Evolutionary conservation across 1,140 invertebrate genomes (phyloP).

Genomic region (Bombus pascuorum): DNA sequence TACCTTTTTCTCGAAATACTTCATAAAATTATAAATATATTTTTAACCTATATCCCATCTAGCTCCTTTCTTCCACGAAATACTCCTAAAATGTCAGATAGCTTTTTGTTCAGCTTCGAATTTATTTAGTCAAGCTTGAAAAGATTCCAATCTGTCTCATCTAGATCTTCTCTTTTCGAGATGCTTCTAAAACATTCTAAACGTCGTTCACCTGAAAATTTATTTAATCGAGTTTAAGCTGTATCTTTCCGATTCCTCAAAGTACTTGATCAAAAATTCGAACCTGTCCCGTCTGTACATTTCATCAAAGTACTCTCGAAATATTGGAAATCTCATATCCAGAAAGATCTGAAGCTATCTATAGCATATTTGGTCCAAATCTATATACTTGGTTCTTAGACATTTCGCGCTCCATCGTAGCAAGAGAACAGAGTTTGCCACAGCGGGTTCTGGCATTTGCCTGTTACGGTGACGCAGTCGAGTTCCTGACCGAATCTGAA

Average conservation of each 20-base stretch:
- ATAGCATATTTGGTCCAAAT: background rate
- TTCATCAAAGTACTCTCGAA: background rate
- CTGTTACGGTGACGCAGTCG: conserved; percentile 29
- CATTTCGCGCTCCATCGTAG: background rate
- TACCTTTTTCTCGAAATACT: no score
- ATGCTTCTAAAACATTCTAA: background rate
- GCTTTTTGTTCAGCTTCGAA: no score
- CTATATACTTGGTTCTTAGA: background rate
- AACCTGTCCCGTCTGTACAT: background rate
- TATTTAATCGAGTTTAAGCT: background rate
- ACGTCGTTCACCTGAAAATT: background rate
- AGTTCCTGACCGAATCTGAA: conserved; percentile 63
- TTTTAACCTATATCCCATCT: no score
- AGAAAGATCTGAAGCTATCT: background rate
- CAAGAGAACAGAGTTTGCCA: background rate
- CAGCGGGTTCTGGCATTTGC: conserved; percentile 23
- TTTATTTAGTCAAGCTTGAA: background rate
- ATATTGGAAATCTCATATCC: no score
- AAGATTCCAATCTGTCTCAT: background rate
- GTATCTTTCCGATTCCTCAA: background rate
- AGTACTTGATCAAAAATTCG: background rate
- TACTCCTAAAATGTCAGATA: no score
- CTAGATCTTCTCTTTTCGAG: background rate
- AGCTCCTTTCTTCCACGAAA: no score
- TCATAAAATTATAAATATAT: no score